Conservation (phyloP, 2,797 vertebrate genomes). For the Enteromius mattozi region DNA sequence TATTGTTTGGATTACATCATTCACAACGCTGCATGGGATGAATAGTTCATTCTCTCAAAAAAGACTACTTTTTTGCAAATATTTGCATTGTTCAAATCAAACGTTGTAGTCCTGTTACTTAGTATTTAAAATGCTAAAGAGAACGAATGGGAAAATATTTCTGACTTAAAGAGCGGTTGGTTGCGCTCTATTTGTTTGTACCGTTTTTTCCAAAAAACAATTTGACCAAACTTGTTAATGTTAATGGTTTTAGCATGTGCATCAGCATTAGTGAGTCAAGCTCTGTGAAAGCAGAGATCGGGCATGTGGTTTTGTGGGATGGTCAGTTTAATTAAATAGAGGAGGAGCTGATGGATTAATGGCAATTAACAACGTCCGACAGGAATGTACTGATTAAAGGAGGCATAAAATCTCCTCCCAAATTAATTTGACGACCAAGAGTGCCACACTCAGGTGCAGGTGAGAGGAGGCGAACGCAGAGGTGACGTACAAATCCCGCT, state of each 20-base stretch:
- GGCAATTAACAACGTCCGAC: slow-evolving; percentile 58
- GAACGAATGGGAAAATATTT: neutral
- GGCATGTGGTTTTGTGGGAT: neutral
- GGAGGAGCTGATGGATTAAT: slow-evolving; percentile 59
- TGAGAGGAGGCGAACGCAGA: slow-evolving; percentile 78
- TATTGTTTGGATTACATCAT: slow-evolving; percentile 20
- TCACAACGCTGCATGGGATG: neutral
- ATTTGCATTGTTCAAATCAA: neutral
- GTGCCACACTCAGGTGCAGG: slow-evolving; percentile 79
- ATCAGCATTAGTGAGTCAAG: slow-evolving; percentile 27
- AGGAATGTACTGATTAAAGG: slow-evolving; percentile 71
- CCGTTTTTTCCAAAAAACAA: neutral
- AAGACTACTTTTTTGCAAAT: neutral
- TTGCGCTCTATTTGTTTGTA: slow-evolving; percentile 1
- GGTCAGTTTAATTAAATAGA: slow-evolving; percentile 27
- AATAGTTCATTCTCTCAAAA: neutral
- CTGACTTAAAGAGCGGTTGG: neutral
- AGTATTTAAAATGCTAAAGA: neutral
- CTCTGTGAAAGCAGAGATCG: slow-evolving; percentile 16
- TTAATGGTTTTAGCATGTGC: slow-evolving; percentile 4
- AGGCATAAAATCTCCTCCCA: slow-evolving; percentile 80
- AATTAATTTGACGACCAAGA: slow-evolving; percentile 79
- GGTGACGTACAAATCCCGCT: slow-evolving; percentile 83
- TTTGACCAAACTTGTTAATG: neutral
- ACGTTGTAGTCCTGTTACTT: neutral